phyloP scores from a whole-genome alignment of 2,888 invertebrate genomes.

The Sinotaia quadrata region DNA sequence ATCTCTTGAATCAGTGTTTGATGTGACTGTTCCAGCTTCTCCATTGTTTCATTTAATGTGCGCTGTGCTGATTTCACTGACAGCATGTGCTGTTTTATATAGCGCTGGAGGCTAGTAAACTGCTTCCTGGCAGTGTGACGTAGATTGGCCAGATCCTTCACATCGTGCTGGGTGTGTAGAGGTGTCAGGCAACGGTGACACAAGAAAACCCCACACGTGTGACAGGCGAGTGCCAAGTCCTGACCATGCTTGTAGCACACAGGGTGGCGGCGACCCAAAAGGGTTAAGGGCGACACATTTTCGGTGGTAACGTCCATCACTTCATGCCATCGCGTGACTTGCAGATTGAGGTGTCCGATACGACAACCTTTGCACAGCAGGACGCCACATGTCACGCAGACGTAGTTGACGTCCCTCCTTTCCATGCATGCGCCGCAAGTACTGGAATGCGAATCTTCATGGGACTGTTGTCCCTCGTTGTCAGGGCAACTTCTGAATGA shows the following conservation, averaged over 20 bases:
- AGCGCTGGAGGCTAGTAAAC: constrained; percentile 8
- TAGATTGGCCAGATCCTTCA: constrained; percentile 14
- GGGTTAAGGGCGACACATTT: neutral
- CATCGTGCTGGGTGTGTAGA: neutral
- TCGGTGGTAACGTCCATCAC: neutral
- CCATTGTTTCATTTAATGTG: neutral
- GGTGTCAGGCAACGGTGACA: constrained; percentile 21
- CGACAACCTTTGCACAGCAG: constrained; percentile 10
- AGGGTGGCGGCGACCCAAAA: constrained; percentile 10
- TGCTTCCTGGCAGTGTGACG: neutral
- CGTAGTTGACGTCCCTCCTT: neutral
- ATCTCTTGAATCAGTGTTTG: constrained; percentile 3
- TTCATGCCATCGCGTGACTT: constrained; percentile 22
- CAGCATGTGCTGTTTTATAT: constrained; percentile 23
- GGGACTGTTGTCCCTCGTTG: too few relatives aligned
- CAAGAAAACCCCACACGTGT: constrained; percentile 16
- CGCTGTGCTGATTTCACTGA: constrained; percentile 7
- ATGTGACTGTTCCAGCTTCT: neutral
- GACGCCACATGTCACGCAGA: constrained; percentile 22
- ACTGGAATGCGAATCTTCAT: too few relatives aligned
- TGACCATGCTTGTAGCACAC: constrained; percentile 8
- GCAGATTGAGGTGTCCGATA: constrained; percentile 13
- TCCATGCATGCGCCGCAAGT: constrained; percentile 20
- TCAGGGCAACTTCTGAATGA: too few relatives aligned
- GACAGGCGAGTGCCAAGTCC: constrained; percentile 11